phyloP scores from a whole-genome alignment of 1,140 invertebrate species.

The Anadara kagoshimensis region DNA sequence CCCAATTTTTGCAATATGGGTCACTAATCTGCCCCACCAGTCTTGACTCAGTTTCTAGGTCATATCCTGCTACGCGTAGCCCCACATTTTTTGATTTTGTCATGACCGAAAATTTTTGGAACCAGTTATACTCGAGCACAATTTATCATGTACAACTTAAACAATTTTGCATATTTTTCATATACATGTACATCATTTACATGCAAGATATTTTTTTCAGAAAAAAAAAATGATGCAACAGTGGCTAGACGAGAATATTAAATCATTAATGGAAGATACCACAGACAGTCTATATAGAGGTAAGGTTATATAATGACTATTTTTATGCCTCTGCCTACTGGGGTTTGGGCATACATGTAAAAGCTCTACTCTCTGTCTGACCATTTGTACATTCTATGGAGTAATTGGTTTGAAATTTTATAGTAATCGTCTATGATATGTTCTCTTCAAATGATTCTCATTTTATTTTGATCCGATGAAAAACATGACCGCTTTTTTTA shows the following conservation, averaged over 20 bases:
- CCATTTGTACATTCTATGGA: constrained; percentile 10
- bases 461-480: too few species aligned
- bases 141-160: neutral
- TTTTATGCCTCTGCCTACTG: constrained; percentile 8
- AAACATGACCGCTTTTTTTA: too few species aligned
- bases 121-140: constrained; percentile 4
- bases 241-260: constrained; percentile 11
- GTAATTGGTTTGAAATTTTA: constrained; percentile 13
- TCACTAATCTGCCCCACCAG: too few species aligned
- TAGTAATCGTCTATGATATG: constrained; percentile 10
- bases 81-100: neutral
- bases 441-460: constrained; percentile 5
- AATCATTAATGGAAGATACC: constrained; percentile 4
- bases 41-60: too few species aligned
- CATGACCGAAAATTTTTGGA: constrained; percentile 3
- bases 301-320: constrained; percentile 2
- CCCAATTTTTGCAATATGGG: too few species aligned
- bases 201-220: constrained; percentile 10
- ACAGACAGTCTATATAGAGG: constrained; percentile 15
- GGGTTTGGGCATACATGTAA: constrained; percentile 11
- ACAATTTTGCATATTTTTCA: neutral
- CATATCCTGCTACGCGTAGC: constrained; percentile 6
- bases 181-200: constrained; percentile 14
- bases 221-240: constrained; percentile 16
- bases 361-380: constrained; percentile 13